Evolutionary conservation across 2,113 vertebrate genomes (phyloP), one percentile per base, ranked within the genome.

Genomic region (Carettochelys insculpta): DNA sequence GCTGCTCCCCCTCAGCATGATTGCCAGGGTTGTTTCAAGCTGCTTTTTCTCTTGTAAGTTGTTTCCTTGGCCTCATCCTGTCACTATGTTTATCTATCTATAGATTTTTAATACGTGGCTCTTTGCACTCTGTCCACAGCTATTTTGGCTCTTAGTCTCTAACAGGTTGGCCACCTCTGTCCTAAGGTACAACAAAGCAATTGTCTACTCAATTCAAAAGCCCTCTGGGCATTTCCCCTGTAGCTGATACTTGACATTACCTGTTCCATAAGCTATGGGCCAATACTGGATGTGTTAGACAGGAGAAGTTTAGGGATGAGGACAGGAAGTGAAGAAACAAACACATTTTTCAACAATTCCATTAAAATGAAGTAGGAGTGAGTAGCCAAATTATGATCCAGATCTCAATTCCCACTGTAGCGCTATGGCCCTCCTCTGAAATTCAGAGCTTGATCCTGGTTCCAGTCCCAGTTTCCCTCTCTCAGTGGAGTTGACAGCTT

Each of bases 201-300:
- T 61, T 86, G 68, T 31, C 47, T 88, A 53, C 80, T n/a, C 45
- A 68, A 93, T 82, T 82, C 53, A 0, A 1, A 76, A 79, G 25
- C 16, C 45, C 16, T 22, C 2, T 0, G 16, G 83, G 25, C 14
- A 45, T 71, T 84, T 80, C 83, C 31, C 50, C 3, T 16, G 31
- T 19, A 17, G 38, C 51, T 22, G 54, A 95, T 29, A 61, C 0
- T 0, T 61, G 80, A 20, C 9, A 52, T 27, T n/a, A 61, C 41
- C 3, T 2, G 3, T 56, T 90, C 45, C 56, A 16, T 51, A 14
- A 47, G 34, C 25, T 25, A 19, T 14, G 34, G 45, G 4, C 4
- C 43, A 53, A 0, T 1, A 11, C 3, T 73, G 45, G 13, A 0
- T 0, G 4, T 12, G 53, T 52, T 45, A 20, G 2, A 1, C 1